phyloP scores from a whole-genome alignment of 2,113 vertebrate genomes.

The Hypomesus transpacificus region DNA sequence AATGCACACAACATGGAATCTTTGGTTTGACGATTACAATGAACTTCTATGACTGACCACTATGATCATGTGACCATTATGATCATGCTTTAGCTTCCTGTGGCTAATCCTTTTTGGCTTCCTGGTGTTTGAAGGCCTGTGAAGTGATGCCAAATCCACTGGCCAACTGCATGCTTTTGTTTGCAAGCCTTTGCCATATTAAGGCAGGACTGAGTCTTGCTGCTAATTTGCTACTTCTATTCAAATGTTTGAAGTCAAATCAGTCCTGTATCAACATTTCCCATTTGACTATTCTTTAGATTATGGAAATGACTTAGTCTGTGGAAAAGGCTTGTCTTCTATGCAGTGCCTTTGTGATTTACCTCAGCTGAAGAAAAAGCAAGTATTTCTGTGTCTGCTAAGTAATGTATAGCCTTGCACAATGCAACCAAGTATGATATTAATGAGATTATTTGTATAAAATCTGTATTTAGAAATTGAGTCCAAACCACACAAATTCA shows the following conservation, averaged over 20 bases:
- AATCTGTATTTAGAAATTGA: neutral
- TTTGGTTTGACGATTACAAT: constrained; percentile 43
- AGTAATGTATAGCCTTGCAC: neutral
- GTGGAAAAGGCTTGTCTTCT: too few relatives aligned
- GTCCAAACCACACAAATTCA: constrained; percentile 12
- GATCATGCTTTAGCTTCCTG: constrained; percentile 53
- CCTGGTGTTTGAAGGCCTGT: constrained; percentile 54
- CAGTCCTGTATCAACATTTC: too few relatives aligned
- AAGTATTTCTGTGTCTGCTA: too few relatives aligned
- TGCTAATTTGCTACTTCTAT: constrained; percentile 20
- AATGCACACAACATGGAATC: constrained; percentile 35
- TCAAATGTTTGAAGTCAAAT: neutral
- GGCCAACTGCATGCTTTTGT: constrained; percentile 12
- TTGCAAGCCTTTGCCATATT: constrained; percentile 6
- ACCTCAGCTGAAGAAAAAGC: too few relatives aligned
- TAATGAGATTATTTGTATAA: constrained; percentile 22
- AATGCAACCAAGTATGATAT: neutral
- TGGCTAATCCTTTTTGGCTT: constrained; percentile 52
- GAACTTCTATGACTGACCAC: constrained; percentile 58
- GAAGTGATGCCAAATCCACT: constrained; percentile 33
- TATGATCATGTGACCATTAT: constrained; percentile 64
- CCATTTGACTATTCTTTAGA: too few relatives aligned
- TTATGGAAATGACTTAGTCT: too few relatives aligned
- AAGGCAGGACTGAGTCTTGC: constrained; percentile 20
- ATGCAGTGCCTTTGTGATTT: too few relatives aligned